phyloP scores from a whole-genome alignment of 2,113 vertebrate species.

The Gallinago jamesoni region DNA sequence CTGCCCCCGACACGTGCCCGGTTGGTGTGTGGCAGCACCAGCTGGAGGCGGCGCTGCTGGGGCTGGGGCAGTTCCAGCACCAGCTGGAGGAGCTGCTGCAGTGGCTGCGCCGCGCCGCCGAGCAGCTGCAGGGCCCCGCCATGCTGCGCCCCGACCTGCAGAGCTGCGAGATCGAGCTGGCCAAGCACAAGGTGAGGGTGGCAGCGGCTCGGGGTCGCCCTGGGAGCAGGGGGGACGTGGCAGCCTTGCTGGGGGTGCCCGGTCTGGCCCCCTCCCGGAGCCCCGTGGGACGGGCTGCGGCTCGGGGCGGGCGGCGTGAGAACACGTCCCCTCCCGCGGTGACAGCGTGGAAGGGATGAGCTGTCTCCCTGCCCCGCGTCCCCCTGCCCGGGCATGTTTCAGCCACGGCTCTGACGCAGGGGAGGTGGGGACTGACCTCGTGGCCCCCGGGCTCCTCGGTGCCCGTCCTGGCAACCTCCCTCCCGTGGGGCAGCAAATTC shows the following conservation, averaged over 20 bases:
- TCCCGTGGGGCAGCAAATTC: accelerated
- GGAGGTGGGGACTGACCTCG: accelerated
- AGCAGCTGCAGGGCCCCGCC: conserved; percentile 76
- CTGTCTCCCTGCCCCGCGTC: not conserved
- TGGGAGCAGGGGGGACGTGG: accelerated
- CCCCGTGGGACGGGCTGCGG: not conserved
- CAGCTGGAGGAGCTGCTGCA: conserved; percentile 85
- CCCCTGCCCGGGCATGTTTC: not conserved
- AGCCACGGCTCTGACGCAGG: accelerated
- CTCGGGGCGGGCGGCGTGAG: not conserved
- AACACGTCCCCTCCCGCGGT: not conserved
- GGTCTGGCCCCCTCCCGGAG: accelerated
- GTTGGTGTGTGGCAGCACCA: conserved; percentile 74
- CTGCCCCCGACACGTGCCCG: accelerated
- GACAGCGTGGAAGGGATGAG: conserved; percentile 5
- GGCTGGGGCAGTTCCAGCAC: conserved; percentile 88
- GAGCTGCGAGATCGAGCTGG: conserved; percentile 88
- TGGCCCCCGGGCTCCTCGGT: accelerated
- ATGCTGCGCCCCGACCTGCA: conserved; percentile 83
- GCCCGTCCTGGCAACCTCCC: not conserved
- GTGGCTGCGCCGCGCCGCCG: conserved; percentile 80
- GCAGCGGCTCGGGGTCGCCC: accelerated
- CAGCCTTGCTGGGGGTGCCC: not conserved
- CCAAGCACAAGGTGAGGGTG: conserved; percentile 85
- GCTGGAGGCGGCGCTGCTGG: conserved; percentile 85